Conservation (phyloP, 2,113 vertebrate species). For the Centrocercus urophasianus region DNA sequence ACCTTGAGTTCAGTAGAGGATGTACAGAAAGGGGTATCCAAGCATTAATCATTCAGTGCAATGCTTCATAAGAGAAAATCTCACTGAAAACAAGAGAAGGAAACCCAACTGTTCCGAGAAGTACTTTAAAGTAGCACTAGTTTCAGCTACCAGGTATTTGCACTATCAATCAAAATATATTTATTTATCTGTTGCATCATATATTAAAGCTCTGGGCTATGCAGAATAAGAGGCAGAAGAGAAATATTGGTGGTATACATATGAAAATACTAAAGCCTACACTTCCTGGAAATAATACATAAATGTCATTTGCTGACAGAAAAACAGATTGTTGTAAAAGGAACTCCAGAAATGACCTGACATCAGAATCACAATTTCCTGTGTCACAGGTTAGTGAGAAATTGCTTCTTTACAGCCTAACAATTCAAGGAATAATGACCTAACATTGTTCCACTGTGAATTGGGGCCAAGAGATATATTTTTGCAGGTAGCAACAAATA, state of each 20-base stretch:
- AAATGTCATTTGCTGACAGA: constrained; percentile 58
- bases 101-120: constrained; percentile 27
- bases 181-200: constrained; percentile 49
- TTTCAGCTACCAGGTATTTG: constrained; percentile 44
- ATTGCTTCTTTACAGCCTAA: constrained; percentile 76
- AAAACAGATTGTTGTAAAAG: constrained; percentile 59
- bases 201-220: constrained; percentile 45
- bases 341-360: constrained; percentile 62
- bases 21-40: constrained; percentile 8
- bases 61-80: background rate
- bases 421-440: constrained; percentile 80
- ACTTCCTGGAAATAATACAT: constrained; percentile 58
- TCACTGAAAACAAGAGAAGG: constrained; percentile 19
- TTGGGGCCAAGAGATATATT: constrained; percentile 78
- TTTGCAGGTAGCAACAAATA: constrained; percentile 79
- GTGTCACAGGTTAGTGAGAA: constrained; percentile 73
- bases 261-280: constrained; percentile 51
- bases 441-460: constrained; percentile 78
- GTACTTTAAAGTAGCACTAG: background rate
- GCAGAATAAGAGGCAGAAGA: constrained; percentile 51
- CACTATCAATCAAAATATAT: constrained; percentile 55
- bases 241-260: constrained; percentile 46
- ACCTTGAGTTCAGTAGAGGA: background rate
- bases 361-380: constrained; percentile 45
- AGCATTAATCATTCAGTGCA: constrained; percentile 22